A percentile compares a stretch with the other conserved stretches of the same genome.
Evolutionary conservation across 2,113 vertebrate genomes (phyloP).

Genomic region (Actenoides hombroni): DNA sequence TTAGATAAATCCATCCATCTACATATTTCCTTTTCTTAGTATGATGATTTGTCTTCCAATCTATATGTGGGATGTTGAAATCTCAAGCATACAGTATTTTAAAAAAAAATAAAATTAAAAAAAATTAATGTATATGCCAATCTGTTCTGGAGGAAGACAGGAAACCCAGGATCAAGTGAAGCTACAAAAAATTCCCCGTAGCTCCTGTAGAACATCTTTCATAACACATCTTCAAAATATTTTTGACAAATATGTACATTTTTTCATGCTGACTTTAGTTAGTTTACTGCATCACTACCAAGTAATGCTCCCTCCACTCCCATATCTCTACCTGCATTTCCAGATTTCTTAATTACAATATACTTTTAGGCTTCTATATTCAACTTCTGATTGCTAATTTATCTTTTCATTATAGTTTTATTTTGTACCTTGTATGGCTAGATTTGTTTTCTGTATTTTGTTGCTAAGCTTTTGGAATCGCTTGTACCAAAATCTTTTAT

Average conservation of each 20-base stretch:
- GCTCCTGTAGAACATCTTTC: not conserved
- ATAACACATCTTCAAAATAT: not conserved
- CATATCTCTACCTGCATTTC: not conserved
- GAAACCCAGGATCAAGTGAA: not conserved
- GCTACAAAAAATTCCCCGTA: not conserved
- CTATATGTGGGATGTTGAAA: not conserved
- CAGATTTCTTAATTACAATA: not conserved
- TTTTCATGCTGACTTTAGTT: not conserved
- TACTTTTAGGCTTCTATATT: not conserved
- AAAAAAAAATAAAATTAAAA: not conserved
- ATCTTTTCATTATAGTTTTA: not conserved
- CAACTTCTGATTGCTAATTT: not conserved
- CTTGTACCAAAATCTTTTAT: not conserved
- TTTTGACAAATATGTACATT: not conserved
- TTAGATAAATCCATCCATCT: not conserved
- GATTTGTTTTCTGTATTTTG: not conserved
- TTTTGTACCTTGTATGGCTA: not conserved
- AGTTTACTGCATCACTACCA: not conserved
- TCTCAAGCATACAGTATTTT: not conserved
- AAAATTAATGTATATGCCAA: fast-evolving
- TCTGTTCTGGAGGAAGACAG: not conserved
- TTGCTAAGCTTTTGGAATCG: not conserved
- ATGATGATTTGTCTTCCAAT: not conserved
- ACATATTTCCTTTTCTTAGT: not conserved
- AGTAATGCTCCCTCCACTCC: not conserved